Evolutionary conservation across 1,140 invertebrate species (phyloP).

Genomic region (Procambarus clarkii): DNA sequence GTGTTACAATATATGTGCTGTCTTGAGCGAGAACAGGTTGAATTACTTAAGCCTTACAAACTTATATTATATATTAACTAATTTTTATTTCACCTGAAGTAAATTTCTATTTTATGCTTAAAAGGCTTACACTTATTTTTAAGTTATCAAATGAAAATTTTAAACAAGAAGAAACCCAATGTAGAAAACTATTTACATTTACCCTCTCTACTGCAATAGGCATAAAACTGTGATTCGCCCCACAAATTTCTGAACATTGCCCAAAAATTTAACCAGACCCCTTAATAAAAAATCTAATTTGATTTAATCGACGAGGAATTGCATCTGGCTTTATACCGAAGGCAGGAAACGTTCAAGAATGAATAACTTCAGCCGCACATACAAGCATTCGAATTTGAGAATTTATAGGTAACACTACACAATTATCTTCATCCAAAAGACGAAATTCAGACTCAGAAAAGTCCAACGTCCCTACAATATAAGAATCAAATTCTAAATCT

Average conservation of each 20-base stretch:
- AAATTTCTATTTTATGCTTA: too few relatives aligned
- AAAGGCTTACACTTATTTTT: too few relatives aligned
- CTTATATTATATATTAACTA: too few relatives aligned
- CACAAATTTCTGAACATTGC: constrained; percentile 89
- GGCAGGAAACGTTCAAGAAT: constrained; percentile 82
- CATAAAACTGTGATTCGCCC: constrained; percentile 86
- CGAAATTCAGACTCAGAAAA: background rate
- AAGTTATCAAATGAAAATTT: too few relatives aligned
- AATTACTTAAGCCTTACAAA: too few relatives aligned
- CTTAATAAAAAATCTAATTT: constrained; percentile 79
- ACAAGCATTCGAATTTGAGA: constrained; percentile 40
- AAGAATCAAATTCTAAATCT: constrained; percentile 27
- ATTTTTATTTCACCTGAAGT: too few relatives aligned
- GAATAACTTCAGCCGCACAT: constrained; percentile 80
- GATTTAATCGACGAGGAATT: constrained; percentile 82
- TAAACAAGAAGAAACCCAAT: background rate
- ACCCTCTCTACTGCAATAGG: constrained; percentile 80
- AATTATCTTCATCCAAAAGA: constrained; percentile 29
- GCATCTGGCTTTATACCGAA: constrained; percentile 83
- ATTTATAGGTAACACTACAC: background rate
- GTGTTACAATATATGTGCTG: too few relatives aligned
- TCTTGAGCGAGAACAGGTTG: too few relatives aligned
- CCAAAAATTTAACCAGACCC: constrained; percentile 81
- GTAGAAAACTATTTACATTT: background rate
- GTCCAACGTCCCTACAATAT: background rate